A percentile compares a stretch with the other conserved stretches of the same genome.
These are phyloP conservation scores for Anarrhichthys ocellatus DNA, from an alignment of 2,113 vertebrate genomes.

Conservation along the genomic window DNA sequence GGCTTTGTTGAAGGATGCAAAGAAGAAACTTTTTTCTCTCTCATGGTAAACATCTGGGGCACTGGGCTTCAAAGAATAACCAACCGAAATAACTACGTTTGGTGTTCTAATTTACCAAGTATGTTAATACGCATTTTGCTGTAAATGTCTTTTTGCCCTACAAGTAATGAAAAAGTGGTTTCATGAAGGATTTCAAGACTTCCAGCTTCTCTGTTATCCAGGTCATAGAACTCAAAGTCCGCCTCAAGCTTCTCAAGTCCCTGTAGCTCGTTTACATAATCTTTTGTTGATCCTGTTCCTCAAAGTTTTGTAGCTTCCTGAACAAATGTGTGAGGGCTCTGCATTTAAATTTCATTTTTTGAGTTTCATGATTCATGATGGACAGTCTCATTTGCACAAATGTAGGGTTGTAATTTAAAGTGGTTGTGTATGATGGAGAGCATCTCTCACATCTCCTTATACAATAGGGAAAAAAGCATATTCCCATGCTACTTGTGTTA, in stretches of 20 bases:
- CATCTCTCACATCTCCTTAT: background rate
- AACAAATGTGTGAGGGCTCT: conserved; percentile 3
- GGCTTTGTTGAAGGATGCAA: conserved; percentile 1
- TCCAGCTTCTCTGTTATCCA: conserved; percentile 42
- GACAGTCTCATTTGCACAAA: conserved; percentile 26
- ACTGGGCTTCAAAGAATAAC: conserved; percentile 40
- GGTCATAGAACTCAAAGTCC: conserved; percentile 48
- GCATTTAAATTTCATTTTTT: background rate
- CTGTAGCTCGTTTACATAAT: conserved; percentile 42
- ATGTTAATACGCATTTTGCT: conserved; percentile 40
- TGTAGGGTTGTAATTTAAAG: conserved; percentile 1
- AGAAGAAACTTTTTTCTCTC: background rate
- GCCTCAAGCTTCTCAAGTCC: conserved; percentile 38
- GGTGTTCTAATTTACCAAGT: conserved; percentile 36
- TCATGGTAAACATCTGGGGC: conserved; percentile 32
- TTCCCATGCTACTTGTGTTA: background rate
- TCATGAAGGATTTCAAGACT: conserved; percentile 41
- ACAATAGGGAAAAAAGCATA: background rate
- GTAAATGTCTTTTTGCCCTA: conserved; percentile 33
- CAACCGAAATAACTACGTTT: conserved; percentile 35
- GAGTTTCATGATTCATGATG: background rate
- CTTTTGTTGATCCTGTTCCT: conserved; percentile 35
- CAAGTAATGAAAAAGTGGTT: conserved; percentile 20
- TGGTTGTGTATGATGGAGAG: background rate
- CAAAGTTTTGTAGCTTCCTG: conserved; percentile 31